Percentiles rank a stretch among this genome's conserved stretches.
Conservation (phyloP, 2,888 invertebrate species). For the Clunio marinus region DNA sequence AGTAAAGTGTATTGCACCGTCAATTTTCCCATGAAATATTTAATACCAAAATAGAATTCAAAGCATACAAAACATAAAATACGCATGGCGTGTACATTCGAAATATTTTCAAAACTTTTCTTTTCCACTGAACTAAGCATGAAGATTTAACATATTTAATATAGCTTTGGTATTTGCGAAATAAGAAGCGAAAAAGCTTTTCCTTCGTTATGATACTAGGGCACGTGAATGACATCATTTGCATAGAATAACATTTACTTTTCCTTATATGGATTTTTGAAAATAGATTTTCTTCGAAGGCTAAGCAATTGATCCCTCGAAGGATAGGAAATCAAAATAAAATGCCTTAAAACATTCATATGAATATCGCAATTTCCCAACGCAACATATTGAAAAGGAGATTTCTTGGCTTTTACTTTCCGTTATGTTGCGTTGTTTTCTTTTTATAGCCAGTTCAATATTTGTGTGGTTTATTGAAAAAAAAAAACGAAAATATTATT, state of each 20-base stretch:
- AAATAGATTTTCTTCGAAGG: slow-evolving; percentile 18
- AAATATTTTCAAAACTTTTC: not conserved
- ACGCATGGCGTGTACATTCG: not conserved
- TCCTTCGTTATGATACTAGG: slow-evolving; percentile 22
- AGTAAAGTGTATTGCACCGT: slow-evolving; percentile 15
- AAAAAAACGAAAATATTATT: slow-evolving; percentile 10
- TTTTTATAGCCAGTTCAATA: slow-evolving; percentile 30
- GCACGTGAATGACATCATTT: slow-evolving; percentile 38
- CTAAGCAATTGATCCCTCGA: not conserved
- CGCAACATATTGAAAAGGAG: not conserved
- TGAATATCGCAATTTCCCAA: not conserved
- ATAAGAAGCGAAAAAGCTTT: slow-evolving; percentile 21
- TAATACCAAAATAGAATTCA: slow-evolving; percentile 21
- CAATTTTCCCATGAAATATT: not conserved
- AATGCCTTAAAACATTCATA: slow-evolving; percentile 14
- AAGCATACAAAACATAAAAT: slow-evolving; percentile 5
- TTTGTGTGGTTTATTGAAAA: slow-evolving; percentile 28
- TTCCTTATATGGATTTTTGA: slow-evolving; percentile 26
- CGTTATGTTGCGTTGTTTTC: not conserved
- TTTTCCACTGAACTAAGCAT: slow-evolving; percentile 6
- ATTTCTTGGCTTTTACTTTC: not conserved
- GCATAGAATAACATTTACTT: slow-evolving; percentile 36
- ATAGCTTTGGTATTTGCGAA: not conserved
- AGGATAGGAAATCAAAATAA: not conserved
- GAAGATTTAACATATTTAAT: slow-evolving; percentile 29